Percentiles rank a stretch among this genome's conserved stretches.
Evolutionary conservation across 2,113 vertebrate species (phyloP).

Genomic region (Irena cyanogastra): DNA sequence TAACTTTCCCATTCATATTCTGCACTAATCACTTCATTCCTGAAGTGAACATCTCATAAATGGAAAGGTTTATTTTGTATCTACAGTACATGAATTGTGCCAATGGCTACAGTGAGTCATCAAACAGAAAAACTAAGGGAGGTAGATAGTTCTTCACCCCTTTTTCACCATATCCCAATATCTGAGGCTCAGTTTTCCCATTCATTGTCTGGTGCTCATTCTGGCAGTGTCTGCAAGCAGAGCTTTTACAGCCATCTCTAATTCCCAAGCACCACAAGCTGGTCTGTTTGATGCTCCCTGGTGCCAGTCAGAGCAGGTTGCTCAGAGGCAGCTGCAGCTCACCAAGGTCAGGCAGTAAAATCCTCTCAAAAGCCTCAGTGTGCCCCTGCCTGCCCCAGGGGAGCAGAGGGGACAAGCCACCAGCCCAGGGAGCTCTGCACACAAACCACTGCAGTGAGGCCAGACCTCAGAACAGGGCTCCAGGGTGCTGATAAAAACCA

Average conservation of each 20-base stretch:
- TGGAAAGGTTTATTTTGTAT: not conserved
- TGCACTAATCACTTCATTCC: not conserved
- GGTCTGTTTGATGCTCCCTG: rapidly evolving
- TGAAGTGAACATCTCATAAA: not conserved
- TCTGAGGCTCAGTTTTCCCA: not conserved
- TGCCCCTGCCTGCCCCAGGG: not conserved
- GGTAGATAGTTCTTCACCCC: not conserved
- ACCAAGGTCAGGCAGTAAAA: not conserved
- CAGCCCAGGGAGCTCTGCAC: not conserved
- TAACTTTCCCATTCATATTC: not conserved
- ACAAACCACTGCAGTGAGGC: not conserved
- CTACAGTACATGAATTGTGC: not conserved
- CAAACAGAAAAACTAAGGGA: not conserved
- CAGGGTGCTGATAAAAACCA: not conserved
- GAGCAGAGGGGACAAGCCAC: not conserved
- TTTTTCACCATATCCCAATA: not conserved
- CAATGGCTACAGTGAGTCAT: not conserved
- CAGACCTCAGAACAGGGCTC: not conserved
- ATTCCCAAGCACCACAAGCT: not conserved
- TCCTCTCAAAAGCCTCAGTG: not conserved
- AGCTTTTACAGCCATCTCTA: not conserved
- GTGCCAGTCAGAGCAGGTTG: not conserved
- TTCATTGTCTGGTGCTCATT: not conserved
- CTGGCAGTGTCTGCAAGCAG: not conserved
- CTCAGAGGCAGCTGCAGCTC: not conserved